Conservation (phyloP, 2,113 vertebrate species). For the Grantiella picta region DNA sequence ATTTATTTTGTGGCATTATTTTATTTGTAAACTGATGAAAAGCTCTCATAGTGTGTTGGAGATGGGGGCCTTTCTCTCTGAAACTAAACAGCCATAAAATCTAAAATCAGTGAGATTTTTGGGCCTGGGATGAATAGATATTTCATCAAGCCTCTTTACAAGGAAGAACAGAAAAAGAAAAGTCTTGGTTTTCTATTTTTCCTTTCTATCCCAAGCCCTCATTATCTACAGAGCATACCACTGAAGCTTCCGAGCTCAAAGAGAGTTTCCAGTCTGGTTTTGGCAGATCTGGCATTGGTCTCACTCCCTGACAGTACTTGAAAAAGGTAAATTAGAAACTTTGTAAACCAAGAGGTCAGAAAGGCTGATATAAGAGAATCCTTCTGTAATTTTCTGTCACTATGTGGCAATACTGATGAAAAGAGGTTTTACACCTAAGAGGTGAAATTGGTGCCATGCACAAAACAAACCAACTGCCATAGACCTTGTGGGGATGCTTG, state of each 20-base stretch:
- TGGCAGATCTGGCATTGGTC: background rate
- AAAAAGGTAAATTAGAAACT: background rate
- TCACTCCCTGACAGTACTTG: background rate
- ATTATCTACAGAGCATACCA: fast-evolving
- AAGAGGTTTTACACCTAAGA: background rate
- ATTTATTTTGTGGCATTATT: too few relatives aligned
- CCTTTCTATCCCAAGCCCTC: background rate
- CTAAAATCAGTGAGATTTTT: background rate
- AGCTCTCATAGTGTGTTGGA: background rate
- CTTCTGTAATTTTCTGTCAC: background rate
- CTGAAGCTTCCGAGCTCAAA: background rate
- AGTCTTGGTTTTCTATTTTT: background rate
- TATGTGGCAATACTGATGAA: background rate
- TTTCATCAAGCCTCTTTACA: background rate
- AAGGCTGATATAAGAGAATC: background rate
- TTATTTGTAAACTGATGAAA: background rate
- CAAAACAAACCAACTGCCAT: background rate
- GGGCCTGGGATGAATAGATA: background rate
- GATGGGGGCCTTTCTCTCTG: background rate
- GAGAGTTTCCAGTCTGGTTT: background rate
- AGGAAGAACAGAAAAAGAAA: background rate
- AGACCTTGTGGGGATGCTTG: background rate
- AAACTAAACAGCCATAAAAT: background rate
- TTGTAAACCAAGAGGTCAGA: background rate
- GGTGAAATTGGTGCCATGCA: fast-evolving